Base-by-base conservation (phyloP, 2,113 vertebrate genomes). In the Hippocampus barbouri region DNA sequence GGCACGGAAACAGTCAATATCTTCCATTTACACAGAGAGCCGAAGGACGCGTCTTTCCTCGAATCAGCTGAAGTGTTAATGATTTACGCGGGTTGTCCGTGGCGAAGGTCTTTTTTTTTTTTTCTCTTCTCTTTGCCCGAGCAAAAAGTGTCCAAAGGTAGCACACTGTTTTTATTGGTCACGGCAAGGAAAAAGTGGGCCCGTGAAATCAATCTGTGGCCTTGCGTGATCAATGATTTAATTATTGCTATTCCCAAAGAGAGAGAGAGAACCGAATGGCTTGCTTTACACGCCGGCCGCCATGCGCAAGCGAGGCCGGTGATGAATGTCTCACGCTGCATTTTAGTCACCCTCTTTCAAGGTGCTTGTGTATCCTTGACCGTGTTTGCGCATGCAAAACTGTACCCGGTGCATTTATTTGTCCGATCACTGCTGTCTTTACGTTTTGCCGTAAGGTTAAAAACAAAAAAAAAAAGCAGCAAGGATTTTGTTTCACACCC, bases 261-360 rank as follows among this genome's bases (percentile, higher is more conserved):
- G 34, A 51, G 49, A 20, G 49, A 51, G 14, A 18, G 18, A 18
- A 51, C 18, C 5, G 5, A 51, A 20, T 8, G 49, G 49, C 71
- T 41, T 43, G 57, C 75, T 71, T 72, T 75, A 71, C 74, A 71
- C 51, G 41, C 67, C 38, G 8, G 47, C 64, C 69, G 67, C 62
- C 49, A 25, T 45, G 21, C 51, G 64, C 59, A 34, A 21, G 18
- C 49, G 20, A 51, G 49, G 49, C 49, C 18, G 18, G 5, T 51
- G 49, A 51, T 51, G 49, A 51, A 51, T 20, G 5, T 0, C 47
- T 8, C 15, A 16, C 49, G 1, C 49, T 1, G 49, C 18, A 20
- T 51, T 51, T 51, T 51, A 2, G 49, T 18, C 49, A 8, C 5
- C 49, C 18, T 51, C 8, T 18, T 51, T 51, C 49, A 51, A 51